Conservation (phyloP, 2,113 vertebrate genomes). For the Halichoerus grypus region DNA sequence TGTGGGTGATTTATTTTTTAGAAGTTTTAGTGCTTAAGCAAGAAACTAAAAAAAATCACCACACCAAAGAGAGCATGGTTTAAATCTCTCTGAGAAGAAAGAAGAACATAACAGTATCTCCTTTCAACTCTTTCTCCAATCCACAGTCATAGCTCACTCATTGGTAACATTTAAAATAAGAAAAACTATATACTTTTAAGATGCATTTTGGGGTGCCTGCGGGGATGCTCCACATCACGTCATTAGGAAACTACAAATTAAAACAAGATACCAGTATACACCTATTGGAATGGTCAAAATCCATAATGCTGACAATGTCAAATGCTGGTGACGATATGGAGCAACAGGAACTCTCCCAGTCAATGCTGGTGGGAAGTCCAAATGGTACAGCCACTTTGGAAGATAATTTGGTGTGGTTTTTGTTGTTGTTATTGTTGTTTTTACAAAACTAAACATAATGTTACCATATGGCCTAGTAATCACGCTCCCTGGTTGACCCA, state of each 20-base stretch:
- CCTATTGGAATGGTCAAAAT: neutral
- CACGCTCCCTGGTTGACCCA: neutral
- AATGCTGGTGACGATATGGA: neutral
- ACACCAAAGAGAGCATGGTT: conserved; percentile 40
- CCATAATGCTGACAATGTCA: neutral
- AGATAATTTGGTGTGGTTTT: neutral
- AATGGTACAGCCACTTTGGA: neutral
- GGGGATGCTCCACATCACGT: neutral
- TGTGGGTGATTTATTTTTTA: conserved; percentile 67
- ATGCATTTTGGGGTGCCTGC: neutral
- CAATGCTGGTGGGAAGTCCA: neutral
- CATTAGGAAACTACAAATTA: neutral
- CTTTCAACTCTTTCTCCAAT: conserved; percentile 22
- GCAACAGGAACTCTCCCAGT: neutral
- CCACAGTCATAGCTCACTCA: neutral
- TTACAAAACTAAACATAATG: neutral
- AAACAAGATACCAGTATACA: neutral
- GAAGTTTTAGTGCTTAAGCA: conserved; percentile 59
- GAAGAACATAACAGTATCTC: conserved; percentile 1
- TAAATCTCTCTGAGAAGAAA: conserved; percentile 50
- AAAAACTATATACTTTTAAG: neutral
- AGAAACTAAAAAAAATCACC: conserved; percentile 40
- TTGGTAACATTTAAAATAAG: neutral
- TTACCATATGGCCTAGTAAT: neutral
- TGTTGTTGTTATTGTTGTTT: neutral